These are phyloP conservation scores for Cylas formicarius DNA, from an alignment of 1,140 invertebrate genomes.

Conservation along the genomic window DNA sequence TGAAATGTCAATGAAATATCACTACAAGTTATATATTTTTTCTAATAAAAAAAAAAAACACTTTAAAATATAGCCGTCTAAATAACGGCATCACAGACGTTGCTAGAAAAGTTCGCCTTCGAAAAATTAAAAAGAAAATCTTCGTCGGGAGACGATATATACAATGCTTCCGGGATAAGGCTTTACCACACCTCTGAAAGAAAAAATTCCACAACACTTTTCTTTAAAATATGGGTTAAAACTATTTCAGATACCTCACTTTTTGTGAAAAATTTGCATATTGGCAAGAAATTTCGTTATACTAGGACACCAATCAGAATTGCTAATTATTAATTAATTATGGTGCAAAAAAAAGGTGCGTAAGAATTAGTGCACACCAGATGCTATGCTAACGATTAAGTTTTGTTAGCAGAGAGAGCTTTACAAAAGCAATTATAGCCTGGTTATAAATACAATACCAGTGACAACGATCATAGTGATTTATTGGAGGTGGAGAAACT, in stretches of 20 bases:
- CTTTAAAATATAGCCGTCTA: slow-evolving; percentile 1
- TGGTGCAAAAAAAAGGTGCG: too few species aligned
- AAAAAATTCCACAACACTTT: neutral
- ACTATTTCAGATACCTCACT: neutral
- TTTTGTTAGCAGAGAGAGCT: too few species aligned
- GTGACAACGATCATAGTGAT: too few species aligned
- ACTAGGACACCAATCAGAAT: too few species aligned
- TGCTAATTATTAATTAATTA: too few species aligned
- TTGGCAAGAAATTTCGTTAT: too few species aligned
- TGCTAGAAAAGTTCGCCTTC: slow-evolving; percentile 11
- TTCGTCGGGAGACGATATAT: neutral
- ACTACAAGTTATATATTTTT: slow-evolving; percentile 4
- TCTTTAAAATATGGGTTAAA: neutral
- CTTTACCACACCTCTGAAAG: neutral
- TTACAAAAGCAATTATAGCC: too few species aligned
- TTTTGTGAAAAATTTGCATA: neutral
- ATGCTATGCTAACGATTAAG: too few species aligned
- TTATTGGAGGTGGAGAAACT: too few species aligned
- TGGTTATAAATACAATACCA: too few species aligned
- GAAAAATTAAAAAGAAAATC: neutral
- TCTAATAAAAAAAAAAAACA: slow-evolving; percentile 5
- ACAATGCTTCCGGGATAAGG: neutral
- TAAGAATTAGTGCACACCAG: too few species aligned
- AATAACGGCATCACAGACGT: slow-evolving; percentile 20
- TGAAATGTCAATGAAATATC: too few species aligned